These are phyloP conservation scores for Gavialis gangeticus DNA, from an alignment of 2,113 vertebrate genomes.

Conservation along the genomic window DNA sequence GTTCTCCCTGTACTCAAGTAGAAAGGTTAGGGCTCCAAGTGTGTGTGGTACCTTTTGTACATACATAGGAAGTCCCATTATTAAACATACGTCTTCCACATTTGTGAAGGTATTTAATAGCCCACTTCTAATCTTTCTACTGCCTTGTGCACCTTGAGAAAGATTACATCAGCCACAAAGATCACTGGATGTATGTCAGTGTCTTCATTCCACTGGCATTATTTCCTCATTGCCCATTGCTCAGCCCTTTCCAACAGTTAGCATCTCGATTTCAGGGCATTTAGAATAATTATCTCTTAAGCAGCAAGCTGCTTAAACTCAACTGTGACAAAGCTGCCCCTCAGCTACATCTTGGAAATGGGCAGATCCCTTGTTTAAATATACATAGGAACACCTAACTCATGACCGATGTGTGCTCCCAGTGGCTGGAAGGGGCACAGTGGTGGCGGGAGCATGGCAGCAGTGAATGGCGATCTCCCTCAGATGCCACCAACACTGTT, in stretches of 20 bases:
- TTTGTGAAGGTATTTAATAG: not conserved
- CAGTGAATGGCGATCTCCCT: too few relatives aligned
- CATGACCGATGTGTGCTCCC: too few relatives aligned
- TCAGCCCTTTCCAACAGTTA: not conserved
- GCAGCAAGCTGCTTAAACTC: not conserved
- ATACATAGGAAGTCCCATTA: not conserved
- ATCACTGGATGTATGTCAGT: not conserved
- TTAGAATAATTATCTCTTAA: not conserved
- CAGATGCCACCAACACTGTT: too few relatives aligned
- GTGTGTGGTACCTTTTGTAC: rapidly evolving
- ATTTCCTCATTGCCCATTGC: not conserved
- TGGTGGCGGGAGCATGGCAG: too few relatives aligned
- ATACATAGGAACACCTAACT: too few relatives aligned
- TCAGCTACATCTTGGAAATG: not conserved
- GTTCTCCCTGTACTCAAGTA: too few relatives aligned
- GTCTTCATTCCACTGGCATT: not conserved
- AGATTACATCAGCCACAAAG: not conserved
- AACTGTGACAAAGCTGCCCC: not conserved
- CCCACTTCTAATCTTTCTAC: not conserved
- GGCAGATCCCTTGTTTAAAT: too few relatives aligned
- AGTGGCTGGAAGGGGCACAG: too few relatives aligned
- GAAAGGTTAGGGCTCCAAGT: not conserved
- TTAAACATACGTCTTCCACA: not conserved
- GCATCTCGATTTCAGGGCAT: not conserved
- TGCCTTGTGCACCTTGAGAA: not conserved